Base-by-base conservation (phyloP, 2,888 invertebrate genomes). In the Lagria hirta region DNA sequence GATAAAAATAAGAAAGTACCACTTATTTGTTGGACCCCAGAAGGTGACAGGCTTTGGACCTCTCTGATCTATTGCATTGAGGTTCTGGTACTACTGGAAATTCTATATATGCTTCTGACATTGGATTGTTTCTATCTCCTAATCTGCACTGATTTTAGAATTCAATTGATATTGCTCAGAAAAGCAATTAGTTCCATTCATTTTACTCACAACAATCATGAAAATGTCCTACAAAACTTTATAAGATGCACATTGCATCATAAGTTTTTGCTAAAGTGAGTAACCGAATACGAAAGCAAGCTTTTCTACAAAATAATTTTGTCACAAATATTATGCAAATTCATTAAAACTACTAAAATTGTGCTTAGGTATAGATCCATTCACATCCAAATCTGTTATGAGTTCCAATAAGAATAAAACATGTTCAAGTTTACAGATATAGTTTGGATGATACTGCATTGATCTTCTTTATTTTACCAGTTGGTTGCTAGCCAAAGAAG, bases 21-120 rank as follows among this genome's bases (percentile, higher is more conserved):
- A 12, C 8, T 38, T n/a, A 15, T 38, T 8, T 38, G 38, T 30
- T 38, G 38, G 38, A 38, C 38, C 2, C 38, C 29, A 2, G 29
- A 38, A 7, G 22, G 16, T 23, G 23, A 14, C 12, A 2, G 5
- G 5, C 5, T 30, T 1, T n/a, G 7, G 12, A 38, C 13, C 2
- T 15, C 12, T 6, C 12, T 29, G 11, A 30, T 38, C 20, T 38
- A 38, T 11, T 4, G 5, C 3, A 23, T 30, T n/a, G 11, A 38
- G 30, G 30, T 38, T 4, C 12, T 30, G 12, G 20, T 38, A 3
- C 24, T 38, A 30, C 18, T 38, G 15, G 38, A 38, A 23, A 38
- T 38, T 11, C 29, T 38, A 30, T 30, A 22, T 4, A 30, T 17
- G 3, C 29, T 38, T 15, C 21, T 38, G 10, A 22, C 38, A 2